Percentiles rank a stretch among this genome's conserved stretches.
Evolutionary conservation across 2,797 vertebrate genomes (phyloP).

Genomic region (Pseudochirops corinnae): DNA sequence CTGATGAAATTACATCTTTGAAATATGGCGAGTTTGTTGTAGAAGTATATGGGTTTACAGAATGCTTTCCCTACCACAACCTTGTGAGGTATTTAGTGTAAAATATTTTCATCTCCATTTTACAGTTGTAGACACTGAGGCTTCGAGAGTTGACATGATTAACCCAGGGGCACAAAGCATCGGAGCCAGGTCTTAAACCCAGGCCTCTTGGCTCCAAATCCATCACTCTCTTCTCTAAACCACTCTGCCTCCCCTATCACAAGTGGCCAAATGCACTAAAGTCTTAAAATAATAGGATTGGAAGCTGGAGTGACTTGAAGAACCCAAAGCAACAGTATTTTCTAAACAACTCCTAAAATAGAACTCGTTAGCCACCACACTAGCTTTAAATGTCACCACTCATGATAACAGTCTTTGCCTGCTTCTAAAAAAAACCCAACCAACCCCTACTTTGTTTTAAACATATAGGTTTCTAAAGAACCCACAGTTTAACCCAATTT

Average conservation of each 20-base stretch:
- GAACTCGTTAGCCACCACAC: constrained; percentile 75
- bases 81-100: background rate
- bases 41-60: background rate
- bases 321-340: constrained; percentile 70
- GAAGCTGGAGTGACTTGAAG: constrained; percentile 70
- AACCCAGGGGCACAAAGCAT: background rate
- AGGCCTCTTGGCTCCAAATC: background rate
- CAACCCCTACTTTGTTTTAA: constrained; percentile 63
- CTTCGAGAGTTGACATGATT: background rate
- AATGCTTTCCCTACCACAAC: background rate
- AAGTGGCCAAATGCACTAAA: constrained; percentile 53
- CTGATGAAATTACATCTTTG: background rate
- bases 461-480: constrained; percentile 62
- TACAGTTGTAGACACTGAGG: background rate
- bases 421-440: background rate
- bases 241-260: background rate
- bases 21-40: background rate
- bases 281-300: constrained; percentile 62
- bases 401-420: constrained; percentile 13
- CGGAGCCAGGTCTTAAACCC: background rate
- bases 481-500: constrained; percentile 63
- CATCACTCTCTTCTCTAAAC: background rate
- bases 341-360: constrained; percentile 77
- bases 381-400: constrained; percentile 76
- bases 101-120: background rate